phyloP scores from a whole-genome alignment of 2,888 invertebrate species.

The Drosophila acutilabella region DNA sequence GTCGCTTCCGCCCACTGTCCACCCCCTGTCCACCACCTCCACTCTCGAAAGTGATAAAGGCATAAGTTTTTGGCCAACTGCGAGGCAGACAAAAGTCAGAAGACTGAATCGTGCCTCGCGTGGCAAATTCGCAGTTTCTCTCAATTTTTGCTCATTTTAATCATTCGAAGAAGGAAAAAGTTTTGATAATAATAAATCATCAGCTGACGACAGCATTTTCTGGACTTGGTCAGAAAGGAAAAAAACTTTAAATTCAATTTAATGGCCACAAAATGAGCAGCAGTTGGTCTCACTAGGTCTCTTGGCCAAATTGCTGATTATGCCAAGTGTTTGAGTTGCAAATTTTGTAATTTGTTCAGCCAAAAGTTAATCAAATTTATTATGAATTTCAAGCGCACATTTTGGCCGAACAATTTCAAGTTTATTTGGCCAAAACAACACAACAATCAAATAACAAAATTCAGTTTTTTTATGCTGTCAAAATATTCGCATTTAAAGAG shows the following conservation, averaged over 20 bases:
- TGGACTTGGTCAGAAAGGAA: conserved; percentile 9
- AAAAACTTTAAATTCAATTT: conserved; percentile 68
- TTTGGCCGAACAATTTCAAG: background rate
- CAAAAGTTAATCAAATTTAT: conserved; percentile 29
- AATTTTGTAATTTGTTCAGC: conserved; percentile 1
- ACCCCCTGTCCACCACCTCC: background rate
- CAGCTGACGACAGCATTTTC: conserved; percentile 38
- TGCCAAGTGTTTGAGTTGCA: conserved; percentile 20
- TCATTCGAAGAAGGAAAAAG: conserved; percentile 59
- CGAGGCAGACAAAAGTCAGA: conserved; percentile 16
- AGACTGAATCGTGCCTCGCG: conserved; percentile 48
- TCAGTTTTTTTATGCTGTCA: background rate
- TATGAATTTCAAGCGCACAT: conserved; percentile 14
- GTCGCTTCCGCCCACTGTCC: conserved; percentile 3
- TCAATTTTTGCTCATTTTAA: conserved; percentile 48
- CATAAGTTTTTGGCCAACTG: conserved; percentile 50
- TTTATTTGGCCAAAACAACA: background rate
- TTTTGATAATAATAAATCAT: conserved; percentile 72
- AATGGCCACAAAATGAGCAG: conserved; percentile 58
- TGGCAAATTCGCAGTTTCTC: conserved; percentile 53
- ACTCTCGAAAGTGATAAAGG: conserved; percentile 48
- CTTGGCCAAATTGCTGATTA: conserved; percentile 39
- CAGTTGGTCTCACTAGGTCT: conserved; percentile 38
- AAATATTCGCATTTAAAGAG: conserved; percentile 37
- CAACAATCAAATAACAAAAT: background rate